phyloP scores from a whole-genome alignment of 1,140 invertebrate genomes.

The Drosophila littoralis region DNA sequence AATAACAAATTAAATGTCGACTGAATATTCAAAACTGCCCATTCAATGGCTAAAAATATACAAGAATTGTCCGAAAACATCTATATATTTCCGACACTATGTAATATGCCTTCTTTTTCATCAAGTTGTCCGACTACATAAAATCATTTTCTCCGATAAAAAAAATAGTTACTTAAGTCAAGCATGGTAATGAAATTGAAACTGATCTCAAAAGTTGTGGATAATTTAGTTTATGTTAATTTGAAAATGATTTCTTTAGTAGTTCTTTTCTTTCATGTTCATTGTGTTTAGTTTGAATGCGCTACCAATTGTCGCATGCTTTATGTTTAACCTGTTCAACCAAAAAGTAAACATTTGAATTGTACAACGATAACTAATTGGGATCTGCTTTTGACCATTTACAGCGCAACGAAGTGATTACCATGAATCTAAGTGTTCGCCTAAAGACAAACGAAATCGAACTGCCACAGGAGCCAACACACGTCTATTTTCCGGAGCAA shows the following conservation, averaged over 20 bases:
- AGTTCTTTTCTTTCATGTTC: constrained; percentile 16
- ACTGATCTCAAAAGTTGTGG: background rate
- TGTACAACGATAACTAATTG: constrained; percentile 13
- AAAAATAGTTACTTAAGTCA: too few species aligned
- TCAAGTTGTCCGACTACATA: too few species aligned
- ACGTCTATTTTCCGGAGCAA: constrained; percentile 79
- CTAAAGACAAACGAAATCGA: constrained; percentile 85
- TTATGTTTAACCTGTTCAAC: constrained; percentile 43
- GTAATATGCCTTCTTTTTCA: too few species aligned
- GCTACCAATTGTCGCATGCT: constrained; percentile 61
- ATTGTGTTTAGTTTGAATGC: constrained; percentile 54
- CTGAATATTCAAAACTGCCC: too few species aligned
- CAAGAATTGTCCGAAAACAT: too few species aligned
- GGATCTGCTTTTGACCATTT: constrained; percentile 6
- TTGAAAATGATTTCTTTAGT: background rate
- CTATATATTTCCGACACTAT: too few species aligned
- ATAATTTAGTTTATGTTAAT: constrained; percentile 1
- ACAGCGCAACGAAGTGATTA: constrained; percentile 84
- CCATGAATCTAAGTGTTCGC: constrained; percentile 85
- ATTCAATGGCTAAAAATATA: too few species aligned
- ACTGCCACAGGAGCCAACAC: constrained; percentile 82
- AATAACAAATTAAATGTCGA: too few species aligned
- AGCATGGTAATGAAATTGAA: background rate
- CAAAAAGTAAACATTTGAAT: constrained; percentile 1
- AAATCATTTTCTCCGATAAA: too few species aligned